Evolutionary conservation across 2,113 vertebrate genomes (phyloP).

Genomic region (Entomyzon cyanotis): DNA sequence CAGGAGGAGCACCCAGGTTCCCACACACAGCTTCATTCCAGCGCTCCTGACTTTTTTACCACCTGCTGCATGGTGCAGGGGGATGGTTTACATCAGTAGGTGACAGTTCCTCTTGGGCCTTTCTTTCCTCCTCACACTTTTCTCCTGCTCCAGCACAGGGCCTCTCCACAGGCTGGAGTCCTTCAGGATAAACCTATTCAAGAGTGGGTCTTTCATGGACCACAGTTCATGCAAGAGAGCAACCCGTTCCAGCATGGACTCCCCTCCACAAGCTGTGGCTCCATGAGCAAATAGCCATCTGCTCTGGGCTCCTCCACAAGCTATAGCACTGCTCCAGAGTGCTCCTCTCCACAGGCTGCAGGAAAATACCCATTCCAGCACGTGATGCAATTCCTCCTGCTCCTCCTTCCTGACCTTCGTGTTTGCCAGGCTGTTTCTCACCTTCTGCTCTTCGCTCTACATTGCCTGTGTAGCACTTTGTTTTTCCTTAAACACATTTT

Average conservation of each 20-base stretch:
- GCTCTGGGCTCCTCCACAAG: not conserved
- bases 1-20: not conserved
- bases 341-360: not conserved
- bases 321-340: not conserved
- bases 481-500: not conserved
- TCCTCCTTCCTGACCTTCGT: not conserved
- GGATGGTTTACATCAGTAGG: fast-evolving
- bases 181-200: not conserved
- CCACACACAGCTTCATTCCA: not conserved
- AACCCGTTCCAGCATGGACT: not conserved
- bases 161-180: not conserved
- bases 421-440: not conserved
- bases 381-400: not conserved
- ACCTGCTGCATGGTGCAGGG: fast-evolving
- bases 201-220: fast-evolving
- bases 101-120: not conserved
- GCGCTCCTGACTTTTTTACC: not conserved
- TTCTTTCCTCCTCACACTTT: not conserved
- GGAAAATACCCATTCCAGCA: not conserved
- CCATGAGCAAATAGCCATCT: not conserved
- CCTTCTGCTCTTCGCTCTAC: not conserved
- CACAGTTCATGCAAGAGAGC: not conserved
- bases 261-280: not conserved
- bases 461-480: not conserved
- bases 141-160: not conserved